Evolutionary conservation across 2,888 invertebrate genomes (phyloP), one percentile per base, ranked within the genome.

Genomic region (Hecatera dysodea): DNA sequence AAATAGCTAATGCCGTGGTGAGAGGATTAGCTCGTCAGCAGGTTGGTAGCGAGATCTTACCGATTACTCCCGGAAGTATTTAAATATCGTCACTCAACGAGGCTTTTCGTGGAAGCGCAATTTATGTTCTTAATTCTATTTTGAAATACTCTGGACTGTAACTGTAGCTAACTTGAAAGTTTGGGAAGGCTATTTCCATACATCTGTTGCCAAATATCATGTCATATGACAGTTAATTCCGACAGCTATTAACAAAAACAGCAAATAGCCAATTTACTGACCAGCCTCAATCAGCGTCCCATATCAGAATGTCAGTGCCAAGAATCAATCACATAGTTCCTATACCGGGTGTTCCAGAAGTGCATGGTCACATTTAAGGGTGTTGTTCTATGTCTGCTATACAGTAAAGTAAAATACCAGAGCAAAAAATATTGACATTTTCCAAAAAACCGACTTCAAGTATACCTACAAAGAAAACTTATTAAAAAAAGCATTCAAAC

Each of bases 21-120:
- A 17, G 24, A 39, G 29, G 67, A 57, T 76, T 67, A 75, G 22
- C 50, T 36, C 27, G 52, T 76, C 76, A 53, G 68, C 42, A 75
- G 27, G 56, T 56, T 19, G 22, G 4, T 33, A 48, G 17, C 19
- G 12, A 22, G 1, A 22, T 17, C 33, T 33, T 1, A 46, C 9
- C 15, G 33, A 42, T 7, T 12, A 39, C n/a, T 44, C 27, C 19
- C 33, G n/a, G 64, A 39, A 48, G 11, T 48, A 33, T 75, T 72
- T 73, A 19, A 39, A 27, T 48, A 33, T 11, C 29, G 53, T 44
- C 44, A 55, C 17, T 29, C 44, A 39, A 29, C 19, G 19, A 73
- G 6, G 2, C 8, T 52, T 63, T 62, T 53, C 36, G 15, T n/a
- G 2, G 22, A 73, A 52, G 33, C 2, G 1, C 11, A 22, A 8